phyloP scores from a whole-genome alignment of 2,888 invertebrate species.

The Oscheius onirici region DNA sequence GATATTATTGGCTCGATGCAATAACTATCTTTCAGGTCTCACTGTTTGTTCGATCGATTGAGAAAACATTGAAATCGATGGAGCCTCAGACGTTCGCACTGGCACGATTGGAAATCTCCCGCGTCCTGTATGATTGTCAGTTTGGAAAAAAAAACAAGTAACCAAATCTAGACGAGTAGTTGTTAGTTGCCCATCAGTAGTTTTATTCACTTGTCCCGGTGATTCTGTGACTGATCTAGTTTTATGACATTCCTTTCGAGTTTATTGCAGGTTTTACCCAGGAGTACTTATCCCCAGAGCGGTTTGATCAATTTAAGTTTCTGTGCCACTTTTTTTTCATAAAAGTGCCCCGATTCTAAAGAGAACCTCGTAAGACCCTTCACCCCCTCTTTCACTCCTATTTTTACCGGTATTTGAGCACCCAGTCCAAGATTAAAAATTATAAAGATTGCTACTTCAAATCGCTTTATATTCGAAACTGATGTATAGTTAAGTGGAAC shows the following conservation, averaged over 20 bases:
- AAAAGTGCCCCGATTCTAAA: not conserved
- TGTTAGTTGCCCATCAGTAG: too few species aligned
- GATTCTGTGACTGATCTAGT: slow-evolving; percentile 1
- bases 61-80: slow-evolving; percentile 40
- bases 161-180: not conserved
- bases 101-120: slow-evolving; percentile 49
- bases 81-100: slow-evolving; percentile 42
- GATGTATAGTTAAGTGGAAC: not conserved
- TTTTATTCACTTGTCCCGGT: not conserved
- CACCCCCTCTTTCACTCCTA: slow-evolving; percentile 2
- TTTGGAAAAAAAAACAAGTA: slow-evolving; percentile 31
- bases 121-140: slow-evolving; percentile 44
- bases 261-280: not conserved
- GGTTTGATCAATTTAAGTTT: not conserved
- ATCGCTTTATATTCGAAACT: not conserved
- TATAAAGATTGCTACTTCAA: slow-evolving; percentile 3
- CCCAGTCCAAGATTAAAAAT: not conserved
- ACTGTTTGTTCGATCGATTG: slow-evolving; percentile 42
- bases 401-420: slow-evolving; percentile 12
- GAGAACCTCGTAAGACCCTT: not conserved
- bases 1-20: not conserved
- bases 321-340: not conserved
- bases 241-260: too few species aligned
- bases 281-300: not conserved
- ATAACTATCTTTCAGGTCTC: slow-evolving; percentile 35